Evolutionary conservation across 2,113 vertebrate genomes (phyloP).

Genomic region (Hemichromis elongatus): DNA sequence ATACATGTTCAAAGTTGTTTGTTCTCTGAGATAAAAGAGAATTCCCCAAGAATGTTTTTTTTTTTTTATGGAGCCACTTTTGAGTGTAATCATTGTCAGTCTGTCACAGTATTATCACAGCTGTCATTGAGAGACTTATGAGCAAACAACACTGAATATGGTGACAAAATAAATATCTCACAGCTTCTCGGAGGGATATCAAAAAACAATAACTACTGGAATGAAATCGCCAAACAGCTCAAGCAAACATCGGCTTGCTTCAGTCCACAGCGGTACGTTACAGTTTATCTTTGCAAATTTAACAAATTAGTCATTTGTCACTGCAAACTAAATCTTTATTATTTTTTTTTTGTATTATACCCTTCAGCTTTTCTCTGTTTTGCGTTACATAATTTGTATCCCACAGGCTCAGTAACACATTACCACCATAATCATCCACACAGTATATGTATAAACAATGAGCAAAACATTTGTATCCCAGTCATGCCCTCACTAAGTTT

Average conservation of each 20-base stretch:
- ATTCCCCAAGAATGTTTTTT: neutral
- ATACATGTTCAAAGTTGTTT: neutral
- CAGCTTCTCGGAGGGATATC: neutral
- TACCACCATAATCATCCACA: neutral
- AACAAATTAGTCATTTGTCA: slow-evolving; percentile 7
- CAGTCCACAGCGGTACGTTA: neutral
- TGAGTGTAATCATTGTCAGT: slow-evolving; percentile 7
- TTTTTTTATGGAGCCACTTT: slow-evolving; percentile 1
- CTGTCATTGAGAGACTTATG: slow-evolving; percentile 15
- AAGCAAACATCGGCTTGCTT: neutral
- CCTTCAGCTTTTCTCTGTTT: neutral
- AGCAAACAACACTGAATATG: neutral
- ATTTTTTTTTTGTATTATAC: neutral
- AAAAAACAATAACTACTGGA: slow-evolving; percentile 17
- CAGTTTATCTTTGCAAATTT: neutral
- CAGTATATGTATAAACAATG: neutral
- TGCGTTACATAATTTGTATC: neutral
- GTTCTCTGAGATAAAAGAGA: neutral
- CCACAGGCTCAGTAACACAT: neutral
- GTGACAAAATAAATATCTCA: slow-evolving; percentile 12
- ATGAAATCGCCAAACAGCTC: neutral
- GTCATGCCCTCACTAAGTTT: neutral
- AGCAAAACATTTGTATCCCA: neutral
- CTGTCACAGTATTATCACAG: slow-evolving; percentile 17
- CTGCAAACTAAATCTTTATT: neutral